Base-by-base conservation (phyloP, 2,797 vertebrate genomes). In the Anguilla marmorata region DNA sequence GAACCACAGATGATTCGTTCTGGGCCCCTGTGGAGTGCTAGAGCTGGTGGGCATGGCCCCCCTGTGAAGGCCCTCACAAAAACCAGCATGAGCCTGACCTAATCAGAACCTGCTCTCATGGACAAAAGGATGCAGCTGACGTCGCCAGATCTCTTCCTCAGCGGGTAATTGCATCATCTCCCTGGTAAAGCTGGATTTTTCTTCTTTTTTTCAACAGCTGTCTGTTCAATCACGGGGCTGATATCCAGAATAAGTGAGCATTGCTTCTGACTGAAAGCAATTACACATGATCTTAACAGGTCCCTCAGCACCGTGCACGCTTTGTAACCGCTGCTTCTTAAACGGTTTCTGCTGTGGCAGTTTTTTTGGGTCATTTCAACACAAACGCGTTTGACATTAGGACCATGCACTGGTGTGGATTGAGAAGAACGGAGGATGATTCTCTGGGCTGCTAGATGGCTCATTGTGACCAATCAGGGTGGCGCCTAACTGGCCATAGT, bases 141-240 rank as follows among this genome's bases (percentile, higher is more conserved):
- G 19, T 63, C 54, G 3, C 86, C 82, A 27, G 52, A 84, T 74
- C 7, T 63, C 72, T 76, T 63, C 19, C 86, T 89, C 41, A 66
- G 63, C 3, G 86, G 86, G 86, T 85, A 89, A 89, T 58, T 89
- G 52, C 9, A 76, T 5, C 27, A 30, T 85, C 33, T 19, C 52
- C n/a, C 9, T 2, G 24, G 27, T 19, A 45, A 33, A 82, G 45
- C 6, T 48, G 21, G 24, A 5, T 3, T 79, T 79, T 45, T 33
- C 69, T 16, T 60, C n/a, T 66, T 66, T 66, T 60, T 24, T 50
- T n/a, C 79, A 82, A n/a, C 79, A 21, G 79, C 41, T 82, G 37
- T 41, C n/a, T 72, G 27, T 72, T 76, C 72, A 19, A 19, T 76
- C 4, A 1, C 33, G 1, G 4, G 33, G 19, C n/a, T 76, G 33